Base-by-base conservation (phyloP, 1,140 invertebrate genomes). In the Arctopsyche grandis region DNA sequence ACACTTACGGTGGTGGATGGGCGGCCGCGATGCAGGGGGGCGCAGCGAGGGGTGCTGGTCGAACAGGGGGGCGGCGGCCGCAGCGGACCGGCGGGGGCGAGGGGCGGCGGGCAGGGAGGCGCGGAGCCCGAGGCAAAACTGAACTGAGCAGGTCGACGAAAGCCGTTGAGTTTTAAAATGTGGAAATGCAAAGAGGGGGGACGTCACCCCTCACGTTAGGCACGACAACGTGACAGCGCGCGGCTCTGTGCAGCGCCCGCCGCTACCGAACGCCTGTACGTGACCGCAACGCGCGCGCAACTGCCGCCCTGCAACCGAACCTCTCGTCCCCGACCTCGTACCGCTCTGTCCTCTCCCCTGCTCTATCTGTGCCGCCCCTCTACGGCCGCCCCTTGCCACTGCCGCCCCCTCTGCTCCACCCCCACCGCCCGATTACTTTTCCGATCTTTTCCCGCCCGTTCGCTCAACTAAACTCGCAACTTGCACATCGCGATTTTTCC, bases 401-500 rank as follows among this genome's bases (percentile, higher is more conserved):
- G 22, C 12, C 24, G 56, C 71, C 44, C n/a, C n/a, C n/a, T n/a
- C n/a, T n/a, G n/a, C n/a, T n/a, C n/a, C n/a, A n/a, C n/a, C n/a
- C n/a, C 12, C 69, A 29, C 14, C 19, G 5, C 29, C 16, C 0
- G 44, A 0, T 29, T 10, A 38, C 48, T 60, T 58, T 63, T 75
- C 74, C 9, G 21, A 26, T 9, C 10, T 60, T 60, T 75, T 75
- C 56, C 48, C 73, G 24, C 24, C 12, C 16, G 48, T 16, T 12
- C 48, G 58, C 16, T 60, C 48, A 52, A 52, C 48, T 52, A 52
- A 52, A 52, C 48, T 52, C 85, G 96, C 24, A 93, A 95, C 86
- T 38, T 38, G 29, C 29, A 38, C 29, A 38, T 38, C 29, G 29
- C 29, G 29, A 7, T 38, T 38, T 7, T 38, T 38, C 7, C 29